phyloP scores from a whole-genome alignment of 2,888 invertebrate species.

The Caenorhabditis drosophilae region DNA sequence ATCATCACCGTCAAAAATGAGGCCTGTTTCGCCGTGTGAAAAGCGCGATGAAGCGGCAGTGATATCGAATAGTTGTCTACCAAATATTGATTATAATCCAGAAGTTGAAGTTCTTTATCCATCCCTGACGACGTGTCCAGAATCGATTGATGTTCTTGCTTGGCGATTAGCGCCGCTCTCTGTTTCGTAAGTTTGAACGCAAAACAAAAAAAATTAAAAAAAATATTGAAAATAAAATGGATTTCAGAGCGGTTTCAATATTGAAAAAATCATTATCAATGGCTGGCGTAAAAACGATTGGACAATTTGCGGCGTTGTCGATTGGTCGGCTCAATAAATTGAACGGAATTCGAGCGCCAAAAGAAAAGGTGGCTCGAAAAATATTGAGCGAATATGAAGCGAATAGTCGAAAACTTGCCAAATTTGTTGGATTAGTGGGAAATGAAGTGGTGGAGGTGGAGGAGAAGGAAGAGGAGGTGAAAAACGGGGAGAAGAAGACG shows the following conservation, averaged over 20 bases:
- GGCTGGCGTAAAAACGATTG: conserved; percentile 12
- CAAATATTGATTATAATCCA: background rate
- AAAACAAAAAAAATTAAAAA: too few species aligned
- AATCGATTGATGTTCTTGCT: conserved; percentile 9
- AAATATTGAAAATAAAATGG: too few species aligned
- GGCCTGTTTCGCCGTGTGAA: background rate
- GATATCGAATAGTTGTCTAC: background rate
- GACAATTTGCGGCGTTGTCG: conserved; percentile 16
- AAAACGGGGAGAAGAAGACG: background rate
- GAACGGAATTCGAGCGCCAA: conserved; percentile 11
- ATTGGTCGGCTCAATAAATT: conserved; percentile 7
- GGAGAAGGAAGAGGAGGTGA: background rate
- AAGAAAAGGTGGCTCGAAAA: conserved; percentile 4
- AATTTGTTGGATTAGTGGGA: too few species aligned
- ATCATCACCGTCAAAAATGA: background rate
- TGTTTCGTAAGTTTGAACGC: conserved; percentile 2
- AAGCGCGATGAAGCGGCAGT: background rate
- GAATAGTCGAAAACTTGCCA: background rate
- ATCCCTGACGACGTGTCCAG: conserved; percentile 6
- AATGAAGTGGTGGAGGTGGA: background rate
- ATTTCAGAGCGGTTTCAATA: conserved; percentile 4
- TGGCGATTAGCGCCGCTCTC: conserved; percentile 1
- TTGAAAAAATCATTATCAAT: conserved; percentile 1
- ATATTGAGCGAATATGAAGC: conserved; percentile 2
- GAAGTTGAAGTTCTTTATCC: conserved; percentile 4